Conservation (phyloP, 2,113 vertebrate species). For the Atherinomorus stipes region DNA sequence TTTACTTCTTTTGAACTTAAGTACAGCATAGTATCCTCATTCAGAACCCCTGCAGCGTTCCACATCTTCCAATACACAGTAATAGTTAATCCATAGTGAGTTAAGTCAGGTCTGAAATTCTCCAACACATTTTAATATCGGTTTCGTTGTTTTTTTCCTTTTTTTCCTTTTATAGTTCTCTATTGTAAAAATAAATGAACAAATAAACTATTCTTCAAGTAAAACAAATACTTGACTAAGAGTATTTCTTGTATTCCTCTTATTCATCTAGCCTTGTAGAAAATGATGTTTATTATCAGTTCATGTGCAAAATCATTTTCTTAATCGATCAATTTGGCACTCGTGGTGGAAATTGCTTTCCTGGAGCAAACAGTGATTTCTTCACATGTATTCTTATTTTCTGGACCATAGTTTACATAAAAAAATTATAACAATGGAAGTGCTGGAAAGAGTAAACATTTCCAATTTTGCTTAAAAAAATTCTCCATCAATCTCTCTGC, state of each 20-base stretch:
- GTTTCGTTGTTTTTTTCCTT: background rate
- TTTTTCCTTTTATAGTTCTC: background rate
- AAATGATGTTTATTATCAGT: background rate
- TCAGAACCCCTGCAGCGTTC: background rate
- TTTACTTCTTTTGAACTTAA: conserved; percentile 34
- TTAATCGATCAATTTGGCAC: background rate
- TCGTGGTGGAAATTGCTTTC: background rate
- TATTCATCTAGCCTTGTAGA: background rate
- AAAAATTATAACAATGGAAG: background rate
- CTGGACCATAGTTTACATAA: background rate
- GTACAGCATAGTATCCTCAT: background rate
- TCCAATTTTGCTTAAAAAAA: background rate
- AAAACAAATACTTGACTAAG: conserved; percentile 3
- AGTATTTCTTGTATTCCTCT: background rate
- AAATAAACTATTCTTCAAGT: background rate
- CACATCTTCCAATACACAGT: background rate
- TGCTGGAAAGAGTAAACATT: background rate
- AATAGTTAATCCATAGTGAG: conserved; percentile 7
- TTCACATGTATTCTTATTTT: background rate
- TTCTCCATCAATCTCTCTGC: background rate
- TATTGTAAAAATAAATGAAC: too few species aligned
- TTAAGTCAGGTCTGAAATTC: background rate
- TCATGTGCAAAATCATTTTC: conserved; percentile 7
- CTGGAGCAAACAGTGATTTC: background rate
- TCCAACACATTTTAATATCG: background rate